Percentiles rank a stretch among this genome's conserved stretches.
Evolutionary conservation across 2,888 invertebrate genomes (phyloP).

Genomic region (Drosophila prostipennis): DNA sequence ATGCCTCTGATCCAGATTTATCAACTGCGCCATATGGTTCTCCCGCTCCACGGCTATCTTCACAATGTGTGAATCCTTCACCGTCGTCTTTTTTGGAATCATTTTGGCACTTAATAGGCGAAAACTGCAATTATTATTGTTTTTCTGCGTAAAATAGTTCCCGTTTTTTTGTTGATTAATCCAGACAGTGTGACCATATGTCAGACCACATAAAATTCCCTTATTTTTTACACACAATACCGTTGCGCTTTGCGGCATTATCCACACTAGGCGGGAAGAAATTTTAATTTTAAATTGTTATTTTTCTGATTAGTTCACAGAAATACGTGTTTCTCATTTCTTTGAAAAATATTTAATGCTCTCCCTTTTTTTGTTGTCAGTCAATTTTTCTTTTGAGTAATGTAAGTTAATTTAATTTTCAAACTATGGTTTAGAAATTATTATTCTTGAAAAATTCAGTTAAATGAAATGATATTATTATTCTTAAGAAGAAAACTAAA

Average conservation of each 20-base stretch:
- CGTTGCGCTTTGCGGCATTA: background rate
- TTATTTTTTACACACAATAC: background rate
- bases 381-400: no score
- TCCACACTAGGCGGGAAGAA: background rate
- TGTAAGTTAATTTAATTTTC: no score
- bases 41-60: conserved; percentile 96
- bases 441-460: no score
- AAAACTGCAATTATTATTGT: conserved; percentile 40
- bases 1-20: conserved; percentile 95
- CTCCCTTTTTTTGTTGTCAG: no score
- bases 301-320: no score
- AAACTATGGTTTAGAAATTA: no score
- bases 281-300: no score
- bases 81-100: conserved; percentile 88
- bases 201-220: background rate
- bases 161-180: conserved; percentile 21
- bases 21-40: conserved; percentile 89
- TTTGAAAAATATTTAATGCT: no score
- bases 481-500: no score
- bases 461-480: no score
- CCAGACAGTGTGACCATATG: conserved; percentile 9
- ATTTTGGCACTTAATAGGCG: conserved; percentile 55
- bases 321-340: no score
- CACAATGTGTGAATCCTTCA: conserved; percentile 93
- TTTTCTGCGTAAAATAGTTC: conserved; percentile 21